Conservation (phyloP, 2,888 invertebrate genomes). For the Amblyteles armatorius region DNA sequence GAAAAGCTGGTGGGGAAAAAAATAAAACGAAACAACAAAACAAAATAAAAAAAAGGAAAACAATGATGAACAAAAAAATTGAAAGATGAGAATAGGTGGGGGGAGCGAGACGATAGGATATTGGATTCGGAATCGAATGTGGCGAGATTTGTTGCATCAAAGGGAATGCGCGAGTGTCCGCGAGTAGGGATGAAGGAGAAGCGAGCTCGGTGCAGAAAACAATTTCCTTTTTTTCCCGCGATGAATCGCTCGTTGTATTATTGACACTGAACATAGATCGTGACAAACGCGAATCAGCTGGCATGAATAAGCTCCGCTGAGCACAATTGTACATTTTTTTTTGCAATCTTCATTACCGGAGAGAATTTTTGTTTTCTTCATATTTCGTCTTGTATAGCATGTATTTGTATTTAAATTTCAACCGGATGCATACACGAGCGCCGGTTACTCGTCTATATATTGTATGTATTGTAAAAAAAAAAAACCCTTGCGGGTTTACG, state of each 20-base stretch:
- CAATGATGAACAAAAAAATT: not conserved
- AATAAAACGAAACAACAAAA: too few species aligned
- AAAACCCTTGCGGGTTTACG: not conserved
- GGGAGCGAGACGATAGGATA: conserved; percentile 6
- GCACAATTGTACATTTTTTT: conserved; percentile 48
- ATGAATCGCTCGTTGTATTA: conserved; percentile 10
- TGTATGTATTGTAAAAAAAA: conserved; percentile 40
- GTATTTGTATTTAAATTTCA: conserved; percentile 45
- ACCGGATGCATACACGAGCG: conserved; percentile 35
- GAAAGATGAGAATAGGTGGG: conserved; percentile 26
- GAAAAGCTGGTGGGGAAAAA: conserved; percentile 54
- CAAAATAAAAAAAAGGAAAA: too few species aligned
- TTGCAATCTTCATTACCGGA: conserved; percentile 8
- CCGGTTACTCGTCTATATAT: conserved; percentile 46
- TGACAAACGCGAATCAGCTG: conserved; percentile 45
- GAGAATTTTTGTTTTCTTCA: conserved; percentile 19
- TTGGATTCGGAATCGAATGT: conserved; percentile 30
- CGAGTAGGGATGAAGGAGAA: conserved; percentile 23
- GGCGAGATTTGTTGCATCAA: conserved; percentile 3
- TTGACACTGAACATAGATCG: conserved; percentile 49
- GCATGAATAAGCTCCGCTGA: conserved; percentile 12
- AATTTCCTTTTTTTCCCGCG: conserved; percentile 16
- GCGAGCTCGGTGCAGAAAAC: conserved; percentile 1
- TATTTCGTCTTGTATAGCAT: conserved; percentile 29
- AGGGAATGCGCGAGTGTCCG: conserved; percentile 35